These are phyloP conservation scores for Altica lythri DNA, from an alignment of 2,888 invertebrate species.

Conservation along the genomic window DNA sequence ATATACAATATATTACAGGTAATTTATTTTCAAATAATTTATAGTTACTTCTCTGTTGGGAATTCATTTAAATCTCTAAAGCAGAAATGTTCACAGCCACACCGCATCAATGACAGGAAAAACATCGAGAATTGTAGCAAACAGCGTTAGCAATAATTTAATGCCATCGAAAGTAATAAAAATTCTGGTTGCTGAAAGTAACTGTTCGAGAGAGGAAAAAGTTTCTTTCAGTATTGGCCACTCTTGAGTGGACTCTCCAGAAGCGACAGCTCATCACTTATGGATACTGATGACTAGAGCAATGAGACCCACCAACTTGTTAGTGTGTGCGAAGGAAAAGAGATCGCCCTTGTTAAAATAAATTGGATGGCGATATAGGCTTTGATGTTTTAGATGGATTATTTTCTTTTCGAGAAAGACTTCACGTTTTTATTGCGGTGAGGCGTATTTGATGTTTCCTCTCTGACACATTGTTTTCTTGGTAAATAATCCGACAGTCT, in stretches of 20 bases:
- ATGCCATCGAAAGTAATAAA: conserved; percentile 53
- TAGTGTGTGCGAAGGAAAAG: conserved; percentile 45
- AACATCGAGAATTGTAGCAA: conserved; percentile 4
- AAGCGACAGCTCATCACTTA: conserved; percentile 67
- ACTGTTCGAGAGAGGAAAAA: conserved; percentile 42
- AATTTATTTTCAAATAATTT: too few relatives aligned
- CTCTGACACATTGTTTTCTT: conserved; percentile 6
- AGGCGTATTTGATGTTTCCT: conserved; percentile 7
- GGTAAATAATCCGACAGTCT: neutral
- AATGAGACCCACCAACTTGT: conserved; percentile 63
- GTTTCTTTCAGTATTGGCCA: conserved; percentile 51
- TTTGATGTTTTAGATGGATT: conserved; percentile 51
- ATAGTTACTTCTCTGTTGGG: neutral
- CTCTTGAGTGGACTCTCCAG: conserved; percentile 47
- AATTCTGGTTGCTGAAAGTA: conserved; percentile 37
- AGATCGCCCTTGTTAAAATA: conserved; percentile 56
- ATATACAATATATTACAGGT: too few relatives aligned
- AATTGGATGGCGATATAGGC: conserved; percentile 56
- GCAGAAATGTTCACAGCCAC: neutral
- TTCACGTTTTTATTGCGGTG: conserved; percentile 25
- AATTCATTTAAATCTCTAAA: conserved; percentile 1
- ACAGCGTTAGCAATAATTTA: conserved; percentile 52
- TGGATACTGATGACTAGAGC: conserved; percentile 77
- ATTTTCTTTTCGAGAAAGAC: conserved; percentile 31
- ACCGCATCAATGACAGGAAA: conserved; percentile 1